These are phyloP conservation scores for Heliconius himera DNA, from an alignment of 1,140 invertebrate species.

Conservation along the genomic window DNA sequence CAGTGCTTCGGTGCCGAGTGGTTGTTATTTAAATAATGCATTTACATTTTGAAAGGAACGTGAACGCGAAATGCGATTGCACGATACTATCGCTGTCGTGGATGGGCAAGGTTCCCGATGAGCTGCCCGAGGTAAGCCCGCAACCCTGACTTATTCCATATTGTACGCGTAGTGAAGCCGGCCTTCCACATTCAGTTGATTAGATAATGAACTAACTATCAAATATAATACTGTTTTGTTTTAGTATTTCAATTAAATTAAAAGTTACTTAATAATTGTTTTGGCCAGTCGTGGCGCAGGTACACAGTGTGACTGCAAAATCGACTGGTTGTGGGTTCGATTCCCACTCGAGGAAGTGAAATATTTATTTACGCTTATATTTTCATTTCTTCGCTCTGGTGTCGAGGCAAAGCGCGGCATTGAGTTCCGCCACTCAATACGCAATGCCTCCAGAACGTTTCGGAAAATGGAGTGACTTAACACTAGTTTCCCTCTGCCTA, in stretches of 20 bases:
- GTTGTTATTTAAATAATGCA: slow-evolving; percentile 84
- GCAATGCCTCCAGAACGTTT: too few species aligned
- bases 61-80: slow-evolving; percentile 96
- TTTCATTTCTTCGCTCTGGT: too few species aligned
- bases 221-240: not conserved
- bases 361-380: too few species aligned
- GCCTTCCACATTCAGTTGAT: not conserved
- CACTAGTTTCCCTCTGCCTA: too few species aligned
- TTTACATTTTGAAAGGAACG: slow-evolving; percentile 95
- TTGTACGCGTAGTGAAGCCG: not conserved
- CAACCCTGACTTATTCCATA: not conserved
- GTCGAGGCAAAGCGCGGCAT: too few species aligned
- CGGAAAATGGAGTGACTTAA: too few species aligned
- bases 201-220: not conserved
- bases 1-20: slow-evolving; percentile 39
- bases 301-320: too few species aligned
- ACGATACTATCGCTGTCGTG: slow-evolving; percentile 96
- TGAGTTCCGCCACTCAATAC: too few species aligned
- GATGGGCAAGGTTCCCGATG: slow-evolving; percentile 99
- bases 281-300: too few species aligned
- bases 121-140: slow-evolving; percentile 91
- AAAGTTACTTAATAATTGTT: not conserved
- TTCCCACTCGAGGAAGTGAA: too few species aligned
- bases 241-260: not conserved
- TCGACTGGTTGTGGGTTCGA: too few species aligned